Conservation (phyloP, 2,888 invertebrate species). For the Vannuccia rotundouncinata region DNA sequence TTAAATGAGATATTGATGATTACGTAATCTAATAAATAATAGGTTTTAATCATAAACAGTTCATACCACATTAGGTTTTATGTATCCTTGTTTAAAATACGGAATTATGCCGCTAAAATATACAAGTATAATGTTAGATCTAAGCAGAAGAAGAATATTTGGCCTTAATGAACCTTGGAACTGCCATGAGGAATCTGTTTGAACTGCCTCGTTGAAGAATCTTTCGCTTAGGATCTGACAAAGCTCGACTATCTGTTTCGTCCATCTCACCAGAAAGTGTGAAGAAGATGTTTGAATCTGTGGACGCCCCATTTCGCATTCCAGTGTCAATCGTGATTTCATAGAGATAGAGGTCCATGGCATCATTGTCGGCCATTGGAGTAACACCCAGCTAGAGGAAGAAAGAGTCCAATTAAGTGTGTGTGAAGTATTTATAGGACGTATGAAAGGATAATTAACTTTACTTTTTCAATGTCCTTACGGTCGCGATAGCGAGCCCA, state of each 20-base stretch:
- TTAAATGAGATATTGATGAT: background rate
- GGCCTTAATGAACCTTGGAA: constrained; percentile 47
- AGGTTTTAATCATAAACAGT: background rate
- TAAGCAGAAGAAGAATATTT: no score
- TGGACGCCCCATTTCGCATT: constrained; percentile 51
- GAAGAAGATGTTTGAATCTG: constrained; percentile 55
- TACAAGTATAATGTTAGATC: no score
- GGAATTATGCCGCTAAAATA: no score
- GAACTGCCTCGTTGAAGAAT: constrained; percentile 53
- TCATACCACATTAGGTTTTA: no score
- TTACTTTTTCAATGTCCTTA: constrained; percentile 54
- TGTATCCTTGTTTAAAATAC: no score
- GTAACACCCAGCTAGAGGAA: constrained; percentile 50
- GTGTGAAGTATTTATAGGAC: background rate
- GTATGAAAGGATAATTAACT: constrained; percentile 32
- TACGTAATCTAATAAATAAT: background rate
- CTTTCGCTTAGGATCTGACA: constrained; percentile 54
- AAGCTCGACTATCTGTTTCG: constrained; percentile 55
- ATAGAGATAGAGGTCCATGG: constrained; percentile 57
- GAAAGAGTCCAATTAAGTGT: background rate
- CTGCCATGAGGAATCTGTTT: constrained; percentile 57
- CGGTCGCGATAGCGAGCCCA: constrained; percentile 58
- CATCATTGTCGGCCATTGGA: constrained; percentile 57
- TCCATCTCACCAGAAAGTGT: constrained; percentile 57
- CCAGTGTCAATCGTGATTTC: constrained; percentile 58